Base-by-base conservation (phyloP, 1,140 invertebrate genomes). In the Drosophila triauraria region DNA sequence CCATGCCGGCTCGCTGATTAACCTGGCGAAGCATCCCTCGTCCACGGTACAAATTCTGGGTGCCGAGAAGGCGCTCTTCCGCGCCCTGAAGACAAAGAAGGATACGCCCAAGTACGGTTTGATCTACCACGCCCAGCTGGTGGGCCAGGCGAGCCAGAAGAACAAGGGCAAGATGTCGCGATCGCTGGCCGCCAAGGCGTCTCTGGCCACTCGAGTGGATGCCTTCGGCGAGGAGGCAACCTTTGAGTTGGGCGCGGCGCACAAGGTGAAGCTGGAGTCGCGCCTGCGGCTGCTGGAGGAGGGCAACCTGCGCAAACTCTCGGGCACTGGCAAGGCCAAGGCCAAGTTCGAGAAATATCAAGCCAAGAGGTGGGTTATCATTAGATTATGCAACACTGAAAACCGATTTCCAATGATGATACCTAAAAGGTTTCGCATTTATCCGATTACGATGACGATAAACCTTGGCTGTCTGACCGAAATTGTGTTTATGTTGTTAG, bases 81-180 rank as follows among this genome's bases (percentile, higher is more conserved):
- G 98, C 80, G 99, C 99, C 0, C 94, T 99, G 23, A 99, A 99
- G 93, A 98, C 98, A 0, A 99, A 98, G 90, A 98, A 98, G 85
- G 98, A 99, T 86, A 99, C 99, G 0, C 99, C 99, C 10, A 99
- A 99, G 93, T 99, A 99, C 93, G 99, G 99, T 94, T 94, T 99
- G 4, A 99, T 99, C 75, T 99, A 99, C 92, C 99, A 99, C 93
- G 97, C 99, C 1, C 96, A 98, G 78, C 93, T 99, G 8, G 96
- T 99, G 32, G 98, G 97, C 4, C 97, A 98, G 91, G 95, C 96
- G 4, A 97, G 95, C 76, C 95, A 95, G 0, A 98, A 97, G 92
- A 96, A 98, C 68, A 99, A 99, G 93, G 99, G 94, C 0, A 96
- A 99, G 94, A 98, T 99, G 94, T 98, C 99, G 0, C 94, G 99